phyloP scores from a whole-genome alignment of 53 echinoderm and acorn worm species.

The Actinopyga echinites region DNA sequence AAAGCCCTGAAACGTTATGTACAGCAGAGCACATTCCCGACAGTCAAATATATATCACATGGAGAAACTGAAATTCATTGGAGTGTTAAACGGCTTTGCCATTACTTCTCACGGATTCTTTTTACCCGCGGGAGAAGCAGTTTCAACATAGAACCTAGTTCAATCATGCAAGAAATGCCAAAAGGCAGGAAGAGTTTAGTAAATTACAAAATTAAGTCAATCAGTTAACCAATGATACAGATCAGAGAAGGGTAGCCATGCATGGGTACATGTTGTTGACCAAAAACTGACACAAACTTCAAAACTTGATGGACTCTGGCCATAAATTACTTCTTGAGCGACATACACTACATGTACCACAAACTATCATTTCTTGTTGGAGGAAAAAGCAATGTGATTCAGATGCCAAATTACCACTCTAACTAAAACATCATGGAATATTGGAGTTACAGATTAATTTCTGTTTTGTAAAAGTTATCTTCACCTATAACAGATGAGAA shows the following conservation, averaged over 20 bases:
- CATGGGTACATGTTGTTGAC: not conserved
- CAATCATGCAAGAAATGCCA: slow-evolving; percentile 24
- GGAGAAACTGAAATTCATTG: slow-evolving; percentile 1
- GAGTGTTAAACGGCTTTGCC: slow-evolving; percentile 7
- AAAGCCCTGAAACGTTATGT: not conserved
- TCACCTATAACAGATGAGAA: no score
- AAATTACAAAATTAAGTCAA: slow-evolving; percentile 33
- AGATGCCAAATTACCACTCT: no score
- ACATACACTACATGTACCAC: no score
- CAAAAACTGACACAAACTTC: not conserved
- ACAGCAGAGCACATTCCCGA: no score
- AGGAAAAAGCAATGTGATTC: no score
- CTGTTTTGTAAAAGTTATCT: no score
- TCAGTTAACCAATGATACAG: not conserved
- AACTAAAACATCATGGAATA: no score
- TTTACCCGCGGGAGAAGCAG: slow-evolving; percentile 20
- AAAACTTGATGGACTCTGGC: no score
- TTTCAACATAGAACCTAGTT: not conserved
- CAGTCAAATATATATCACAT: slow-evolving; percentile 19
- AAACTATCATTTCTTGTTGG: no score
- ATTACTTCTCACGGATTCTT: not conserved
- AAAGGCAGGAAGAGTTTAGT: not conserved
- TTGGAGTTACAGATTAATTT: no score
- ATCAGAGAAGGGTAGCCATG: no score
- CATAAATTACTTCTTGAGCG: no score